A percentile compares a stretch with the other conserved stretches of the same genome.
Evolutionary conservation across 2,113 vertebrate genomes (phyloP).

Genomic region (Coptodon bakossiorum): DNA sequence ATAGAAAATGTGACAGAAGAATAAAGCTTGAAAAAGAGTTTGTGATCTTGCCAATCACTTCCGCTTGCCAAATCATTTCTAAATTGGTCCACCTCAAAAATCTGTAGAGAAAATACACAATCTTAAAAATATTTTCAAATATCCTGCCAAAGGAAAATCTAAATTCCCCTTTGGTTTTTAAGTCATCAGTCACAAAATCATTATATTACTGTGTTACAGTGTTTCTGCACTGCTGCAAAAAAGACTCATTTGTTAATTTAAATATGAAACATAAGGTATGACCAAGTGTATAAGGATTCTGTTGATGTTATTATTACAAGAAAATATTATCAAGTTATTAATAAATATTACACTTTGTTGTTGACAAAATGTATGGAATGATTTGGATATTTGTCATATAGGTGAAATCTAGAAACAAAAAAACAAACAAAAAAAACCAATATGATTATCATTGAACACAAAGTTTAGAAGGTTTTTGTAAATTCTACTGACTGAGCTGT

Average conservation of each 20-base stretch:
- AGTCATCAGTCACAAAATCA: neutral
- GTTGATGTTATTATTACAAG: neutral
- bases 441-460: neutral
- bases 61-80: neutral
- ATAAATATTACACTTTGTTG: neutral
- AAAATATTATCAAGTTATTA: neutral
- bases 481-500: neutral
- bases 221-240: neutral
- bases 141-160: neutral
- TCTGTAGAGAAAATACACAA: neutral
- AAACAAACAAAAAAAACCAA: neutral
- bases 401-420: neutral
- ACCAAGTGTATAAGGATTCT: neutral
- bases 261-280: neutral
- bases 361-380: neutral
- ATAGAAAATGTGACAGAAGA: neutral
- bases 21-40: neutral
- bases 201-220: neutral
- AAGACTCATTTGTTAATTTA: neutral
- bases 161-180: neutral
- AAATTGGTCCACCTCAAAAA: neutral
- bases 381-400: neutral
- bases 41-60: neutral
- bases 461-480: neutral
- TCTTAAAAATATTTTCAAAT: neutral